Percentiles rank a stretch among this genome's conserved stretches.
These are phyloP conservation scores for Crepidodera aurea DNA, from an alignment of 2,888 invertebrate species.

Conservation along the genomic window DNA sequence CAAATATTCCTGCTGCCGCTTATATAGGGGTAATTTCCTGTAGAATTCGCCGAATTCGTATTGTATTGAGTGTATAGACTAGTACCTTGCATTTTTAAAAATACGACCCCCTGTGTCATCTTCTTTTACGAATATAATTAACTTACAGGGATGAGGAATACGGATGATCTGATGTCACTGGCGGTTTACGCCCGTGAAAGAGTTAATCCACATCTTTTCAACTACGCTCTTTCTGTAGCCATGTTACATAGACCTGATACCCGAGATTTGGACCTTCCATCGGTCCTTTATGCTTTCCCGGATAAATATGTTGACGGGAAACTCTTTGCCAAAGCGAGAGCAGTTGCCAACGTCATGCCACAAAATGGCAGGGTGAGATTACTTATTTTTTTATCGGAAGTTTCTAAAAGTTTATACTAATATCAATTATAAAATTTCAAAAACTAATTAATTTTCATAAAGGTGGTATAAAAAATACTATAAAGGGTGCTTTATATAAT, in stretches of 20 bases:
- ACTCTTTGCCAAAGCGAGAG: slow-evolving; percentile 73
- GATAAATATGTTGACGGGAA: slow-evolving; percentile 82
- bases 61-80: too few relatives aligned
- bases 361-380: slow-evolving; percentile 71
- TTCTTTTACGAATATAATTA: too few relatives aligned
- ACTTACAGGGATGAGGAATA: slow-evolving; percentile 59
- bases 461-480: too few relatives aligned
- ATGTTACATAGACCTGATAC: slow-evolving; percentile 78
- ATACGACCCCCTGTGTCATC: too few relatives aligned
- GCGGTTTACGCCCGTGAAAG: slow-evolving; percentile 76
- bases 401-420: slow-evolving; percentile 66
- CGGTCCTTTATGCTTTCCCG: slow-evolving; percentile 81
- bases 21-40: too few relatives aligned
- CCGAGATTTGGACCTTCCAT: slow-evolving; percentile 73
- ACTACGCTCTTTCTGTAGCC: slow-evolving; percentile 80
- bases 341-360: slow-evolving; percentile 71
- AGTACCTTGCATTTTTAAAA: too few relatives aligned
- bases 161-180: slow-evolving; percentile 76
- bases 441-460: too few relatives aligned
- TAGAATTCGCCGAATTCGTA: too few relatives aligned
- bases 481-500: too few relatives aligned
- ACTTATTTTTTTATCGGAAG: slow-evolving; percentile 77
- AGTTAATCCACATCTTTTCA: slow-evolving; percentile 81
- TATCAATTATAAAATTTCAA: too few relatives aligned
- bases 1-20: too few relatives aligned